Conservation (phyloP, 2,113 vertebrate species). For the Protobothrops flavoviridis region DNA sequence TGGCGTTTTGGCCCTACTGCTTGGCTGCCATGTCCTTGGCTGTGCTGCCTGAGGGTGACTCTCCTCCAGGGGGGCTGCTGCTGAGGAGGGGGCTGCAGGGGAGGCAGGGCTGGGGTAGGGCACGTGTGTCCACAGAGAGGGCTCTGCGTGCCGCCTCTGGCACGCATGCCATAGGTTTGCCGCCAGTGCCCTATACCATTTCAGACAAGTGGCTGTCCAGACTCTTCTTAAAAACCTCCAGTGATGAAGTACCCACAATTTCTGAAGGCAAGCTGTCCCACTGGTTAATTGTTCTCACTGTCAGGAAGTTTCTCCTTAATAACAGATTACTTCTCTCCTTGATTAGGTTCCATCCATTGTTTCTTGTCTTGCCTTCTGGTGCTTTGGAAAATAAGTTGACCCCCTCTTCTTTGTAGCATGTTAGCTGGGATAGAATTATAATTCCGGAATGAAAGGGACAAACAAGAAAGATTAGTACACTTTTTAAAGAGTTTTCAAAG, state of each 20-base stretch:
- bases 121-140: too few relatives aligned
- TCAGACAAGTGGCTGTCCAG: background rate
- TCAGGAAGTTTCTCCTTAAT: background rate
- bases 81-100: too few relatives aligned
- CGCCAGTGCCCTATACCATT: background rate
- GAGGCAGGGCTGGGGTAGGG: too few relatives aligned
- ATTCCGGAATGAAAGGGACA: background rate
- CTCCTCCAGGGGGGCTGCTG: too few relatives aligned
- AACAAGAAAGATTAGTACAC: background rate
- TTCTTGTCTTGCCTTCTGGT: background rate
- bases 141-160: too few relatives aligned
- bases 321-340: background rate
- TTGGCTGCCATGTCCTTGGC: too few relatives aligned
- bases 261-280: background rate
- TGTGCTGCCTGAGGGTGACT: too few relatives aligned
- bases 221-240: background rate
- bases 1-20: too few relatives aligned
- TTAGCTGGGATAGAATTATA: conserved; percentile 6
- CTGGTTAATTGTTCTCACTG: background rate
- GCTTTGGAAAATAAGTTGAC: background rate
- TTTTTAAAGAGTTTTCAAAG: background rate
- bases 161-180: too few relatives aligned
- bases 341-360: background rate
- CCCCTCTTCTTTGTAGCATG: background rate
- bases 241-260: background rate